Evolutionary conservation across 2,113 vertebrate genomes (phyloP).

Genomic region (Phasianus colchicus): DNA sequence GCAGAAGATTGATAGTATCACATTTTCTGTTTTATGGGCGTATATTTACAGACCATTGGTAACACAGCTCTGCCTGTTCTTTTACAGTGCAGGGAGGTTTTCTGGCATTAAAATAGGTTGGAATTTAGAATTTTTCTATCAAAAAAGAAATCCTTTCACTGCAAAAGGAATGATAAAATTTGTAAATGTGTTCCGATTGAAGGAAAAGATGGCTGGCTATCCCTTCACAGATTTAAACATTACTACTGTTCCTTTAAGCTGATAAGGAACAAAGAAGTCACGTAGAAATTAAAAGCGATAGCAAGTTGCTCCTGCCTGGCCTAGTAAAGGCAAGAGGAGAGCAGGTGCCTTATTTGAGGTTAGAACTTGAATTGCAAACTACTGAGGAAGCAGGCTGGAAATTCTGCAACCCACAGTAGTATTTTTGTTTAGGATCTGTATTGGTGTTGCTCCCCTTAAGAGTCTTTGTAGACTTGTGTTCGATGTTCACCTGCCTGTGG

Average conservation of each 20-base stretch:
- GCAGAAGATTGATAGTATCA: not conserved
- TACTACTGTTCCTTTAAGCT: not conserved
- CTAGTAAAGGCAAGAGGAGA: not conserved
- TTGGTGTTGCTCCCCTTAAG: not conserved
- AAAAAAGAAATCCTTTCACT: not conserved
- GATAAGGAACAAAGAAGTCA: not conserved
- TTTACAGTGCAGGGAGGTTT: not conserved
- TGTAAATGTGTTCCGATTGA: not conserved
- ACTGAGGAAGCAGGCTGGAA: not conserved
- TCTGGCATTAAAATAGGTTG: not conserved
- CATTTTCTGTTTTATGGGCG: not conserved
- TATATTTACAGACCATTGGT: not conserved
- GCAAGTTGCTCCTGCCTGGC: not conserved
- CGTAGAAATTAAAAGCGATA: not conserved
- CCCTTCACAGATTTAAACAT: not conserved
- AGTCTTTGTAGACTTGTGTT: not conserved
- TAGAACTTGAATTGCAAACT: not conserved
- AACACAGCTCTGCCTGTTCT: not conserved
- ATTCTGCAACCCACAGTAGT: not conserved
- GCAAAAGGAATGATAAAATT: not conserved
- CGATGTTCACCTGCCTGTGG: not conserved
- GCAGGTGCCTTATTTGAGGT: not conserved
- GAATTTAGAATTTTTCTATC: not conserved
- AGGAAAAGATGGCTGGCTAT: not conserved
- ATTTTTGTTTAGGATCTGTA: not conserved